Base-by-base conservation (phyloP, 2,113 vertebrate genomes). In the Oreochromis aureus region DNA sequence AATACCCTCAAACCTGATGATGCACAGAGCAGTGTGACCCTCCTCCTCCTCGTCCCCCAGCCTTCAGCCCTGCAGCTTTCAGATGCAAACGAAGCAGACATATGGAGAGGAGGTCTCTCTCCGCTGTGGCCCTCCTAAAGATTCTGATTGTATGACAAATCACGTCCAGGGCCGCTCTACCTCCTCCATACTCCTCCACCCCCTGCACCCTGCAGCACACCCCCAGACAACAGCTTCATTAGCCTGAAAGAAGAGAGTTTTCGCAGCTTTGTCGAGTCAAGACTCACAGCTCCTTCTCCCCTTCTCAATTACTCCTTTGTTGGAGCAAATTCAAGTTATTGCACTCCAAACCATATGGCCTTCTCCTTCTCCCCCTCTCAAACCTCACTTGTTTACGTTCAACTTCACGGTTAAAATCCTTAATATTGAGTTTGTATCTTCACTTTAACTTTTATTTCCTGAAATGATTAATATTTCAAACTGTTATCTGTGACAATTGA, bases 131-230 rank as follows among this genome's bases (percentile, higher is more conserved):
- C 93, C 95, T 96, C 96, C 96, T 96, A 96, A 97, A 97, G 95
- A 96, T 96, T 96, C 95, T 94, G 93, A 96, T 96, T 96, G 96
- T 96, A 96, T 97, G 96, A 96, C 96, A 96, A 96, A 97, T 97
- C 96, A 96, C 95, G 95, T 96, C 94, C 95, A 91, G 89, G 78
- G 59, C 91, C 84, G 89, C 86, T 92, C 82, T 9, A 22, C 87
- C 89, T 71, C 66, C 87, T 10, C 80, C 56, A 5, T 41, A 12
- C 48, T 66, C 44, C 87, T 16, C 76, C 32, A 24, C 87, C 10
- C 41, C 81, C 71, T 76, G 71, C 44, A 10, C 5, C 73, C 84
- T 39, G 76, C 56, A 18, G 83, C 83, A 78, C 86, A 6, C 82
- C 83, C 58, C 81, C 93, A 95, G 91, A 96, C 95, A 95, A 96